Base-by-base conservation (phyloP, 2,113 vertebrate genomes). In the Coreoperca whiteheadi region DNA sequence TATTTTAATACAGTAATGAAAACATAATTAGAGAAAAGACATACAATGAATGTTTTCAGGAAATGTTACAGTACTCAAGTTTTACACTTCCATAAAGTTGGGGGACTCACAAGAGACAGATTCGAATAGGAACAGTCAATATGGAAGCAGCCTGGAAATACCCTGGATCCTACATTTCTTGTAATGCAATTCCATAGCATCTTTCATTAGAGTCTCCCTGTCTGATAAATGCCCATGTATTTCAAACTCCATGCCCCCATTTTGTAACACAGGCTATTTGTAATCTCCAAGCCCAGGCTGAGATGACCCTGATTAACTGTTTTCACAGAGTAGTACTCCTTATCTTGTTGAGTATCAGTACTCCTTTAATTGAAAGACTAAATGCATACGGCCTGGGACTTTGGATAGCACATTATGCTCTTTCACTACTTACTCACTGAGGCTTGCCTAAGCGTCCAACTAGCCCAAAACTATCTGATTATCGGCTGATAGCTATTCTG, bases 1-100 rank as follows among this genome's bases (percentile, higher is more conserved):
- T 64, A 20, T 59, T 12, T 25, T 46, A 34, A 69, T 32, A 28
- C 43, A 50, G 25, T 34, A 39, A 70, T 67, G 25, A 78, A 76
- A 81, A 74, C 32, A 77, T 2, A 21, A 16, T n/a, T 46, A 30
- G 25, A 53, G 15, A 48, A 46, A 37, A 65, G 28, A 37, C 48
- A 30, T 53, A 43, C 48, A 48, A n/a, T 66, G 57, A 28, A 57
- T 67, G 46, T 71, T 77, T 82, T 64, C 5, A 77, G 41, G 28
- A 48, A 50, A 39, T 16, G 11, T 61, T 67, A 41, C 32, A 74
- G 20, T 50, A 37, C 8, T 46, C 18, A 8, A 28, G 30, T 59
- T 9, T 66, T 66, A 30, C 9, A 51, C 30, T 59, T 61, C 14
- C 12, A 34, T 43, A 15, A 23, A 59, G 25, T 66, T 32, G 10